Percentiles rank a stretch among this genome's conserved stretches.
These are phyloP conservation scores for Bimastos eiseni DNA, from an alignment of 2,888 invertebrate genomes.

Conservation along the genomic window DNA sequence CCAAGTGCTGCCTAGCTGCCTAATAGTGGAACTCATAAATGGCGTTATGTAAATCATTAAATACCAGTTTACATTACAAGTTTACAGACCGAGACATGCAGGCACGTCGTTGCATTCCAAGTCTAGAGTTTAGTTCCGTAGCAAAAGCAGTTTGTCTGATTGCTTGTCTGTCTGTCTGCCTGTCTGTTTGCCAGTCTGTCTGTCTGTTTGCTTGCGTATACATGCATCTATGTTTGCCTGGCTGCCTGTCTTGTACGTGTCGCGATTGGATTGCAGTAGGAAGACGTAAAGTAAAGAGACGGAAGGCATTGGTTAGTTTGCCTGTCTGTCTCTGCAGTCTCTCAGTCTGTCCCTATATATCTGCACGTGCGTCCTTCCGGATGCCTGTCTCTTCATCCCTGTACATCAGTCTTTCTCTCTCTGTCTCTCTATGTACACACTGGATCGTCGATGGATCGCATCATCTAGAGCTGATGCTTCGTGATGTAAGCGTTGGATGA, in stretches of 20 bases:
- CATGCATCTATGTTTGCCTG: neutral
- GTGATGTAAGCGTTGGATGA: slow-evolving; percentile 15
- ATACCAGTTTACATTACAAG: neutral
- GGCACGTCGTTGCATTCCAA: neutral
- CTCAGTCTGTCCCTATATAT: neutral
- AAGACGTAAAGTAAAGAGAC: neutral
- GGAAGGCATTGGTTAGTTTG: neutral
- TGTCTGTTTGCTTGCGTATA: neutral
- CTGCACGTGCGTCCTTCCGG: neutral
- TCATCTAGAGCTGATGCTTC: neutral
- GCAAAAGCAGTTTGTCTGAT: neutral
- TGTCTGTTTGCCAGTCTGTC: neutral
- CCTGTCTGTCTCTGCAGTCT: neutral
- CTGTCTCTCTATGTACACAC: neutral
- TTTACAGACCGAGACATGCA: neutral
- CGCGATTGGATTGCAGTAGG: neutral
- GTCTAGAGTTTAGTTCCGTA: neutral
- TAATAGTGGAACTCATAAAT: neutral
- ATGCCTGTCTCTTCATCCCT: neutral
- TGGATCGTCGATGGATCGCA: neutral
- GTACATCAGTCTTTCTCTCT: neutral
- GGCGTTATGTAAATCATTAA: neutral
- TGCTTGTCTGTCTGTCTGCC: neutral
- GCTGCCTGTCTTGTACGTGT: neutral
- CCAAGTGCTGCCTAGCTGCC: neutral